Base-by-base conservation (phyloP, 2,797 vertebrate genomes). In the Tenualosa ilisha region DNA sequence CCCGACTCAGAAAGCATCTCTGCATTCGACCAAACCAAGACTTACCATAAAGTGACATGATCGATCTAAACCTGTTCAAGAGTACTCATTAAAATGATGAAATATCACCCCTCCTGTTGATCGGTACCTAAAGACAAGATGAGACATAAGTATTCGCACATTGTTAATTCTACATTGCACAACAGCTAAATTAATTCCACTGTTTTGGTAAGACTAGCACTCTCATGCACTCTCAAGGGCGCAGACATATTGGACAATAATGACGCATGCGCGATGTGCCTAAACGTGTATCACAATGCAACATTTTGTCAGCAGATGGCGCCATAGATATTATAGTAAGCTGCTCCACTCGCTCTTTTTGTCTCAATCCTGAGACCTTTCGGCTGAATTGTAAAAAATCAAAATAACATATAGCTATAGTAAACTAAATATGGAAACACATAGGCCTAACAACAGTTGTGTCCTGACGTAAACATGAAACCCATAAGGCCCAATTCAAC, bases 321-420 rank as follows among this genome's bases (percentile, higher is more conserved):
- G 53, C 53, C 50, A 7, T 8, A 12, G 50, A 51, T 7, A 51
- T 51, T 7, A 51, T 6, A 51, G 31, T 51, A 51, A 37, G 98
- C 98, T 53, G 98, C 98, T 88, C 98, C 98, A 86, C 97, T 99
- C 0, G 98, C 97, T 91, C 97, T 92, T 92, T 96, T 99, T 0
- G 98, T 99, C 49, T 99, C 98, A 81, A 99, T 98, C 87, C 92
- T 96, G 89, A 99, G 92, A 87, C 99, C 98, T 94, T 97, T 99
- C 0, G 96, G 91, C 91, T 96, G 97, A 89, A 99, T 97, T 4
- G 95, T 96, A 83, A 99, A 88, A 43, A 7, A 46, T 59, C 83
- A 72, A 3, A 11, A 15, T 46, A 24, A 15, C 13, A 46, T 79
- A 13, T 4, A 65, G 81, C n/a, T 63, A 82, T 83, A 15, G 31